Evolutionary conservation across 2,113 vertebrate genomes (phyloP).

Genomic region (Alligator sinensis): DNA sequence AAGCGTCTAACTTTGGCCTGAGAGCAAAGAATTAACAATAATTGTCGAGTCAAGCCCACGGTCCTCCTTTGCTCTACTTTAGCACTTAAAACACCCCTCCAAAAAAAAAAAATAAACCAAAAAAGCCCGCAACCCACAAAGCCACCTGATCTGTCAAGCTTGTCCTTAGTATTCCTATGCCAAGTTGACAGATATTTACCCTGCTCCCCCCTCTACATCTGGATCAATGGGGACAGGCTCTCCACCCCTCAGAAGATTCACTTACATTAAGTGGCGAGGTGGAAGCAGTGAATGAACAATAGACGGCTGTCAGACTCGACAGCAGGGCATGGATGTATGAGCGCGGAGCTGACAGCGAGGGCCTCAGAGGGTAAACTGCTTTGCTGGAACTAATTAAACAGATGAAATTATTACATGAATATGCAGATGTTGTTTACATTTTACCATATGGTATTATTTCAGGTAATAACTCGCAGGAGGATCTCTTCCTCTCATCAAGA

Average conservation of each 20-base stretch:
- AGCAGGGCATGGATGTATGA: slow-evolving; percentile 91
- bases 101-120: background rate
- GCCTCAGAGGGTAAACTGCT: slow-evolving; percentile 98
- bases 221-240: slow-evolving; percentile 79
- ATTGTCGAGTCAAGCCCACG: background rate
- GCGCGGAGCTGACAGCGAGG: slow-evolving; percentile 91
- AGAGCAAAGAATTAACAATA: slow-evolving; percentile 27
- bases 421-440: slow-evolving; percentile 99
- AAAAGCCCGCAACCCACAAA: background rate
- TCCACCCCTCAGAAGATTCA: slow-evolving; percentile 87
- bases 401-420: slow-evolving; percentile 99
- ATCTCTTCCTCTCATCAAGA: slow-evolving; percentile 92
- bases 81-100: background rate
- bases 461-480: slow-evolving; percentile 96
- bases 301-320: slow-evolving; percentile 91
- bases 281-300: slow-evolving; percentile 88
- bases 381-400: slow-evolving; percentile 99
- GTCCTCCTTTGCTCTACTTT: background rate
- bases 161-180: slow-evolving; percentile 73
- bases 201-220: slow-evolving; percentile 68
- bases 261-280: slow-evolving; percentile 87
- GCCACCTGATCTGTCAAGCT: slow-evolving; percentile 80
- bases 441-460: slow-evolving; percentile 99
- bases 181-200: slow-evolving; percentile 79
- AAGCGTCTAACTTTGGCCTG: background rate